Evolutionary conservation across 2,888 invertebrate genomes (phyloP), one percentile per base, ranked within the genome.

Genomic region (Trissolcus brochymenae): DNA sequence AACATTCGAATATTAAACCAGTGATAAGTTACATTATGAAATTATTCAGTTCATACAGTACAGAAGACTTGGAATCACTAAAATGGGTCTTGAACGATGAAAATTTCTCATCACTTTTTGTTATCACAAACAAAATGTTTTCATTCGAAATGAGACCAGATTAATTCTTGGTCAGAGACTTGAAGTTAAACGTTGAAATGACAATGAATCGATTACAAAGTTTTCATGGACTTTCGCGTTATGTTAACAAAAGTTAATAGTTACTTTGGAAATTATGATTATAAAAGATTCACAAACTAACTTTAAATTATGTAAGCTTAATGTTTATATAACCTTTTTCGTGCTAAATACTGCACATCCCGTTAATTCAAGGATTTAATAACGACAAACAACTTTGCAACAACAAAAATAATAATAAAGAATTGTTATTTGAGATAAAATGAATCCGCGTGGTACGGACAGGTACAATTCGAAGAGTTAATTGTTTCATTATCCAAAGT

Each of bases 291-390:
- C 43, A 64, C 55, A 41, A 14, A 41, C 17, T 49, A 46, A 43
- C 50, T 62, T 62, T 43, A 25, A 40, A 56, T 66, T 66, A 56
- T 14, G 50, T 50, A 66, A 56, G 56, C n/a, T 14, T 40, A 54
- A 17, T n/a, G 41, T 43, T 40, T 54, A 54, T 19, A 14, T 62
- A 43, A 62, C 43, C 54, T 11, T 13, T 40, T 21, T 25, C 4
- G 53, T 40, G 49, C 19, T 35, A 61, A 49, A 9, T 17, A 21
- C 21, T 4, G 29, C 21, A 4, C 2, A 17, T 21, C 25, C 17
- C 14, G 25, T 53, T 25, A 53, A 35, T 35, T 29, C 4, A 21
- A 51, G 51, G 51, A 16, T 19, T 14, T 51, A 21, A 19, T 2
- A 19, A 17, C 40, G 40, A 14, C 7, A 35, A 35, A 9, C 1